These are phyloP conservation scores for Hylomyscus alleni DNA, from an alignment of 2,797 vertebrate genomes.

Conservation along the genomic window DNA sequence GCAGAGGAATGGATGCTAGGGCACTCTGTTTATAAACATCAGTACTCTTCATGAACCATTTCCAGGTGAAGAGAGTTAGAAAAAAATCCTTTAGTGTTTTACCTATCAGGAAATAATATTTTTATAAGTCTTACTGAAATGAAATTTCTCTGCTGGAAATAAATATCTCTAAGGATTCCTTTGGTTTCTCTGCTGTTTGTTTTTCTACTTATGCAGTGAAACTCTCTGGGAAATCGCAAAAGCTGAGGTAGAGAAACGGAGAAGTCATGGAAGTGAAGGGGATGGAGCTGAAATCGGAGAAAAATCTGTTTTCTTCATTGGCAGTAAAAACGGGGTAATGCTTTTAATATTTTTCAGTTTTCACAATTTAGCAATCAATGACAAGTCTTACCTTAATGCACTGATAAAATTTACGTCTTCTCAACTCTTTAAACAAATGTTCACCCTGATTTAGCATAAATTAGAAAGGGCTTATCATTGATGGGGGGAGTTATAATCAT, in stretches of 20 bases:
- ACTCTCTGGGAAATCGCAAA: conserved; percentile 96
- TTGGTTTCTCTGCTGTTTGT: conserved; percentile 69
- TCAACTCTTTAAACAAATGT: neutral
- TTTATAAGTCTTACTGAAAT: conserved; percentile 53
- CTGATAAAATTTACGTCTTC: neutral
- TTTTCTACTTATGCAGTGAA: conserved; percentile 89
- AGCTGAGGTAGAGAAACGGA: conserved; percentile 90
- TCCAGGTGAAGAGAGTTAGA: neutral
- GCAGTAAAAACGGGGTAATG: conserved; percentile 95
- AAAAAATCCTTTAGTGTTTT: neutral
- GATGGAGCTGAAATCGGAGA: conserved; percentile 88
- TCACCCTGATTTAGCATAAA: neutral
- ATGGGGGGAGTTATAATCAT: neutral
- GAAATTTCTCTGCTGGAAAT: conserved; percentile 45
- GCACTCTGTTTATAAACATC: neutral
- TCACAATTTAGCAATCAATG: conserved; percentile 8
- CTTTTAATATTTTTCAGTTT: neutral
- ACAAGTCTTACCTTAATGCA: conserved; percentile 23
- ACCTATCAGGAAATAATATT: conserved; percentile 15
- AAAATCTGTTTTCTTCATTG: conserved; percentile 94
- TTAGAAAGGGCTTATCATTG: neutral
- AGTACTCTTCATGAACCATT: neutral
- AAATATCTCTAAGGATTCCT: neutral
- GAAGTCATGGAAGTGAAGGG: conserved; percentile 80
- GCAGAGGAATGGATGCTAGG: too few species aligned